Evolutionary conservation across 2,888 invertebrate genomes (phyloP).

Genomic region (Drosophila nr. medialis): DNA sequence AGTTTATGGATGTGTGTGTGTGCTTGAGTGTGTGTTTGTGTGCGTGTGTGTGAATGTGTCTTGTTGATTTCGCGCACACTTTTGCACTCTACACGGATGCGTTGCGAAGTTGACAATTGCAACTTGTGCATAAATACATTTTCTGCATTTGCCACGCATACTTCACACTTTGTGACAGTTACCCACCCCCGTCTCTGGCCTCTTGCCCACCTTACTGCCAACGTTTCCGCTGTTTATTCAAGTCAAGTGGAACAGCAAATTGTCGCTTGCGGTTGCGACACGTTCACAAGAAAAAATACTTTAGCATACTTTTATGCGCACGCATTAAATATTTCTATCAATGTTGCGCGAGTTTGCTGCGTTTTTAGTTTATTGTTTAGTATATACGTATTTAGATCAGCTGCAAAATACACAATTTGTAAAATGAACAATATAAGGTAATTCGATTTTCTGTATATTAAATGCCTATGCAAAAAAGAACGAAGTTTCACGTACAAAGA

Average conservation of each 20-base stretch:
- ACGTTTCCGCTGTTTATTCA: slow-evolving; percentile 1
- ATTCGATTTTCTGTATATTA: background rate
- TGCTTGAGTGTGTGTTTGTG: background rate
- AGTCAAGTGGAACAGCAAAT: slow-evolving; percentile 69
- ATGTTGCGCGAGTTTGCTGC: slow-evolving; percentile 13
- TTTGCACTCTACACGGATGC: slow-evolving; percentile 50
- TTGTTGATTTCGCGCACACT: slow-evolving; percentile 64
- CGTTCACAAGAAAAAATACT: slow-evolving; percentile 56
- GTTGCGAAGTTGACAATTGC: slow-evolving; percentile 70
- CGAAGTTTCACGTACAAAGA: background rate
- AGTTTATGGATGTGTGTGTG: slow-evolving; percentile 4
- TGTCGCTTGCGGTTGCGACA: slow-evolving; percentile 45
- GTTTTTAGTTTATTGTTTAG: slow-evolving; percentile 20
- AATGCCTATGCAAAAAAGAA: background rate
- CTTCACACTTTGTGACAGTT: slow-evolving; percentile 35
- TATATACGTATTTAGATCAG: background rate
- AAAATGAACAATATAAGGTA: background rate
- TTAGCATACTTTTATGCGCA: slow-evolving; percentile 64
- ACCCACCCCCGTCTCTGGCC: background rate
- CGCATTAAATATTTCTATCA: slow-evolving; percentile 55
- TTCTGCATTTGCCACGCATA: slow-evolving; percentile 67
- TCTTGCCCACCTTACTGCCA: background rate
- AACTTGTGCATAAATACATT: slow-evolving; percentile 79
- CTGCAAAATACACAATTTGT: background rate
- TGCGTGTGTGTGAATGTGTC: slow-evolving; percentile 32